These are phyloP conservation scores for Aphyosemion australe DNA, from an alignment of 2,113 vertebrate genomes.

Conservation along the genomic window DNA sequence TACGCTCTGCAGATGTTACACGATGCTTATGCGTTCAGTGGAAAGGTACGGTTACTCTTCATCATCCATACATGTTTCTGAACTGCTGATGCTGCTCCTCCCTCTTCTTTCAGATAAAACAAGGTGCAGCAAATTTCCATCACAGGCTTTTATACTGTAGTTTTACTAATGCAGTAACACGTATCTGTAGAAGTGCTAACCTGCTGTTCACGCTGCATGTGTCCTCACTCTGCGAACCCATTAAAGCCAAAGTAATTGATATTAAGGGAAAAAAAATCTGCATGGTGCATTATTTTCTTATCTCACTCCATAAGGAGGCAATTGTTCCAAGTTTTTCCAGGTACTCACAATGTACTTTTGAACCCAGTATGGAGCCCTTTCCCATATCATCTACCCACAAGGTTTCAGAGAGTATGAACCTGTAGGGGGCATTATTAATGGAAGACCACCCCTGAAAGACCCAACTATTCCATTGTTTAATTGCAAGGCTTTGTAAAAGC, in stretches of 20 bases:
- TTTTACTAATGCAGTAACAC: not conserved
- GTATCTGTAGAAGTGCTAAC: not conserved
- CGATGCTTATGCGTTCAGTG: no score
- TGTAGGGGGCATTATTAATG: conserved; percentile 46
- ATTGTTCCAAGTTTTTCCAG: conserved; percentile 24
- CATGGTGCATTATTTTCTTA: not conserved
- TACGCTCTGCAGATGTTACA: no score
- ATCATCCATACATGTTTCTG: no score
- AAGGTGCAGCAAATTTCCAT: not conserved
- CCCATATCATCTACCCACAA: conserved; percentile 19
- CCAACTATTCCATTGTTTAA: not conserved
- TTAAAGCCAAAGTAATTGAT: not conserved
- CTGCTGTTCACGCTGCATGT: not conserved
- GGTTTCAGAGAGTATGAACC: conserved; percentile 27
- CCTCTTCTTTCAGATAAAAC: no score
- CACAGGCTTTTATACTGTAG: not conserved
- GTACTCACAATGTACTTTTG: not conserved
- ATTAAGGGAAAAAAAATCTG: not conserved
- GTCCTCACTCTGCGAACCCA: not conserved
- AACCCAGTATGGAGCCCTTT: conserved; percentile 27
- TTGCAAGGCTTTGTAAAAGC: conserved; percentile 30
- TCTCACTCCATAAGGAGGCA: conserved; percentile 1
- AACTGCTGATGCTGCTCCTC: no score
- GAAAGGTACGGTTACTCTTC: no score
- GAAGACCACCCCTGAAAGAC: conserved; percentile 68